phyloP scores from a whole-genome alignment of 1,140 invertebrate species.

The Diuraphis noxia region DNA sequence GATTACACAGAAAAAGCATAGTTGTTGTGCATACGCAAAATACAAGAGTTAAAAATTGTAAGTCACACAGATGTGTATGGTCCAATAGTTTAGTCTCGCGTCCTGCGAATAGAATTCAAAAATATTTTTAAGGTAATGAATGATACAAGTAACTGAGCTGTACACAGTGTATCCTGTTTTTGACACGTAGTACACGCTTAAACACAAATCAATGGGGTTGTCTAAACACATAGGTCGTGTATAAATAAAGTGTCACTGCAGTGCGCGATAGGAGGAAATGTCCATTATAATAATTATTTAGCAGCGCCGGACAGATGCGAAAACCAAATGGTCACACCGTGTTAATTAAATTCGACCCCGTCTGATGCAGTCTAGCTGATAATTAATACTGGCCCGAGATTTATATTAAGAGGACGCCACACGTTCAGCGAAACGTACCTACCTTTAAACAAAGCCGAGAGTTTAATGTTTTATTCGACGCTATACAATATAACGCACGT shows the following conservation, averaged over 20 bases:
- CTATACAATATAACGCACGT: not conserved
- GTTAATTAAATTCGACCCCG: not conserved
- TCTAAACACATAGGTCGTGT: not conserved
- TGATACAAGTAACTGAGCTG: too few species aligned
- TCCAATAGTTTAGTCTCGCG: too few species aligned
- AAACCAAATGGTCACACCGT: not conserved
- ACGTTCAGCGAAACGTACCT: too few species aligned
- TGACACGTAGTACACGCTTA: not conserved
- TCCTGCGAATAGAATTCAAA: too few species aligned
- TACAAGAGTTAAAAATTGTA: too few species aligned
- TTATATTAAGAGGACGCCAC: not conserved
- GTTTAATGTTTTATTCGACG: not conserved
- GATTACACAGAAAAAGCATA: too few species aligned
- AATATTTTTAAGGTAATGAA: too few species aligned
- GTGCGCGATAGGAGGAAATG: not conserved
- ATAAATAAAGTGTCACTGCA: not conserved
- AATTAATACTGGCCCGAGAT: not conserved
- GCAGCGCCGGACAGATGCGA: not conserved
- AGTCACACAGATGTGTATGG: too few species aligned
- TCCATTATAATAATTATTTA: not conserved
- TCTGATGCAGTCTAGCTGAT: not conserved
- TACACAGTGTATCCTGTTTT: too few species aligned
- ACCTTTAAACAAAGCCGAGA: not conserved
- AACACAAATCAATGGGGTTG: not conserved
- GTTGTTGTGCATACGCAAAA: too few species aligned